phyloP scores from a whole-genome alignment of 2,888 invertebrate genomes.

The Ariolimax columbianus region DNA sequence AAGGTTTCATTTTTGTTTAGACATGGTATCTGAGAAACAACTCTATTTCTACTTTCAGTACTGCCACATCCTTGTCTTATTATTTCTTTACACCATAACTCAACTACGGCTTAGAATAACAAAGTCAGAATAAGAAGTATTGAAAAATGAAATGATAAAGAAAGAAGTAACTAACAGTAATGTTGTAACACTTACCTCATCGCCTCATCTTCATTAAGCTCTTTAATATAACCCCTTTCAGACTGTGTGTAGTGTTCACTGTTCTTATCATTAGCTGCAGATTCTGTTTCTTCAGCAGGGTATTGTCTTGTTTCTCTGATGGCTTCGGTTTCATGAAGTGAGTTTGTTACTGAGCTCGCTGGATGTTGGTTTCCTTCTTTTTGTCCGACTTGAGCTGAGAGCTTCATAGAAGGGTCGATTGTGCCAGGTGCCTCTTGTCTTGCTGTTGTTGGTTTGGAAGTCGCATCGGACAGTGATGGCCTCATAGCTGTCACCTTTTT shows the following conservation, averaged over 20 bases:
- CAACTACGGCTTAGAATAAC: too few species aligned
- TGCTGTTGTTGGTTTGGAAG: not conserved
- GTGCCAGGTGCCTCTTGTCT: conserved; percentile 26
- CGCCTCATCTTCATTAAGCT: conserved; percentile 60
- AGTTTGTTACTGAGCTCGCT: not conserved
- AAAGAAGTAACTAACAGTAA: not conserved
- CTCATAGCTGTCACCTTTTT: conserved; percentile 2
- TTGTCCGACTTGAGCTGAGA: not conserved
- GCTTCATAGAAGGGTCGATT: conserved; percentile 26
- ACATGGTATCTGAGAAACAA: too few species aligned
- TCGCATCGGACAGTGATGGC: conserved; percentile 18
- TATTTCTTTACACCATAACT: too few species aligned
- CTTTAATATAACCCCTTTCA: conserved; percentile 51
- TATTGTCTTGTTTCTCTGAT: not conserved
- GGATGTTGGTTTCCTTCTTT: not conserved
- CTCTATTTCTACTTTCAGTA: too few species aligned
- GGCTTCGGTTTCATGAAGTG: not conserved
- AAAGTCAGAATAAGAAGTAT: too few species aligned
- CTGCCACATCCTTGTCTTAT: too few species aligned
- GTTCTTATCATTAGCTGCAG: too few species aligned
- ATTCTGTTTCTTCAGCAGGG: not conserved
- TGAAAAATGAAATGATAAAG: too few species aligned
- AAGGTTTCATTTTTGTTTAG: too few species aligned
- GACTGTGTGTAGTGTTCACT: not conserved
- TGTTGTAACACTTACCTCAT: conserved; percentile 53